These are phyloP conservation scores for Papilio machaon DNA, from an alignment of 1,140 invertebrate genomes.

Conservation along the genomic window DNA sequence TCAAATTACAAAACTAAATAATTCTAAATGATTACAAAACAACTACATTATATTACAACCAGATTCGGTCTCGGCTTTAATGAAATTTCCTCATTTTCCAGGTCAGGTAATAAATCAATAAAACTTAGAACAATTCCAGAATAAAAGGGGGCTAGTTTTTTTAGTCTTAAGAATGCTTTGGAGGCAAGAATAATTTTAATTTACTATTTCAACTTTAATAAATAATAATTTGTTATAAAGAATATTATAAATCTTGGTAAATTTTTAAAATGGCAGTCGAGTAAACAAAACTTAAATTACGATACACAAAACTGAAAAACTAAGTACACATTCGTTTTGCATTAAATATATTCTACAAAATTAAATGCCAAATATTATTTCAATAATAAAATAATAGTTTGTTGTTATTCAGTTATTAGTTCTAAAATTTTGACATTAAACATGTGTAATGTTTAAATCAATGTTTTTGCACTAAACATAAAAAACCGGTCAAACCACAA, in stretches of 20 bases:
- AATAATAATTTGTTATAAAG: neutral
- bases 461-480: neutral
- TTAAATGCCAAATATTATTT: neutral
- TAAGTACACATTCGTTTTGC: neutral
- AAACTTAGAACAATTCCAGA: constrained; percentile 1
- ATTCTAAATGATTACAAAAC: constrained; percentile 12
- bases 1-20: constrained; percentile 25
- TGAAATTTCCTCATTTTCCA: neutral
- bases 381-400: neutral
- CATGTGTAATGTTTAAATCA: neutral
- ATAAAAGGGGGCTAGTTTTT: neutral
- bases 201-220: neutral
- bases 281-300: neutral
- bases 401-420: neutral
- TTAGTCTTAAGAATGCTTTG: neutral
- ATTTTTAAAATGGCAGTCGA: neutral
- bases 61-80: neutral
- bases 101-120: constrained; percentile 6
- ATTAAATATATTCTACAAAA: neutral
- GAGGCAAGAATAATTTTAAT: neutral
- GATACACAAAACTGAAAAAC: neutral
- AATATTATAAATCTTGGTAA: neutral
- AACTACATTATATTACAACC: neutral
- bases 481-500: too few species aligned
- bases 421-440: neutral